Base-by-base conservation (phyloP, 2,888 invertebrate genomes). In the Phaedon cochleariae region DNA sequence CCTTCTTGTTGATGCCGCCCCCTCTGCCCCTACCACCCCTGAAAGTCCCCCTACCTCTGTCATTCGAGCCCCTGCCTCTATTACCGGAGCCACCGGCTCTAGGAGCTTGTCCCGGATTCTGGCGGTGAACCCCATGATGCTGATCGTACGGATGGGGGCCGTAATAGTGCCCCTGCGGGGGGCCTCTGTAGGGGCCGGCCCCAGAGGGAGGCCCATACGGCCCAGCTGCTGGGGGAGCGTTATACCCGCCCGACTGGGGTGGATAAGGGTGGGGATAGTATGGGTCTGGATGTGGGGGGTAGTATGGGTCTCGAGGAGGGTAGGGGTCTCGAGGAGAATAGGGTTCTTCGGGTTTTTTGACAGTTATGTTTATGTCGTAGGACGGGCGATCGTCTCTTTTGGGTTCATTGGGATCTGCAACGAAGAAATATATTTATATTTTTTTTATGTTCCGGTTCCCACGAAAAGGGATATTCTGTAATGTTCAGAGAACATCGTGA, bases 1-100 rank as follows among this genome's bases (percentile, higher is more conserved):
- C 37, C 22, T 63, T 63, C 7, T 52, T 22, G 26, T 64, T 63
- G n/a, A 59, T 54, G n/a, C 55, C 53, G 9, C 15, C 41, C n/a
- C 41, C 41, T 41, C 41, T 41, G 6, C 54, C 54, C 20, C 48
- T 20, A 21, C 18, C 49, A 46, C 22, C 41, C 7, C 26, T 26
- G 26, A 12, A 9, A 6, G 48, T 49, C 15, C 48, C 53, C 21
- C 59, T 59, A 15, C 53, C 29, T 5, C 48, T 45, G 6, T 64
- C 9, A 12, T 46, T 59, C 3, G 52, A 52, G 12, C 46, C 59
- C 3, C n/a, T n/a, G n/a, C 64, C 51, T 1, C 59, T 17, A 31
- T 17, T 41, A 41, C 34, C 45, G 20, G 41, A 51, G 18, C 9
- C 20, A 10, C 20, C 29, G n/a, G 22, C 21, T 1, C 12, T 15